Conservation (phyloP, 2,888 invertebrate species). For the Kryphioiulus occultus region DNA sequence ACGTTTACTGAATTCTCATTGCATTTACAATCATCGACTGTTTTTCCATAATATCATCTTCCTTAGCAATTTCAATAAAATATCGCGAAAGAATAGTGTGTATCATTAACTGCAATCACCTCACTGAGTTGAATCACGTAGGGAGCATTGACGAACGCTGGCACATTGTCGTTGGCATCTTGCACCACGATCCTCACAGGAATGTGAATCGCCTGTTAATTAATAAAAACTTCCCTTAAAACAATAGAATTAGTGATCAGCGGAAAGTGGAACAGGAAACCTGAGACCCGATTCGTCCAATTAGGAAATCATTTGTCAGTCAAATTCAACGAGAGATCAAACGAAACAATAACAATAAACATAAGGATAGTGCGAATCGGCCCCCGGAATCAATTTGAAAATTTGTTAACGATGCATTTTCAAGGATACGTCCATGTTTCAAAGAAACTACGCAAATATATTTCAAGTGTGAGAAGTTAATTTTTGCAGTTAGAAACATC, state of each 20-base stretch:
- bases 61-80: background rate
- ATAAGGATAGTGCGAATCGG: background rate
- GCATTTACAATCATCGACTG: too few relatives aligned
- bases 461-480: background rate
- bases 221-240: slow-evolving; percentile 33
- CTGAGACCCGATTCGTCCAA: background rate
- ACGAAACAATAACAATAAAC: background rate
- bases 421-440: background rate
- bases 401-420: slow-evolving; percentile 40
- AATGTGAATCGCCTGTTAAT: slow-evolving; percentile 48
- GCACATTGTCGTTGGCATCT: slow-evolving; percentile 52
- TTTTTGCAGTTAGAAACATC: background rate
- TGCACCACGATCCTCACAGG: slow-evolving; percentile 50
- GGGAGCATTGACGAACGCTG: slow-evolving; percentile 47
- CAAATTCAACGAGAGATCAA: background rate
- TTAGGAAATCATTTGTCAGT: slow-evolving; percentile 15
- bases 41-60: too few relatives aligned
- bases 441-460: background rate
- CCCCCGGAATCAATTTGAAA: background rate
- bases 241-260: slow-evolving; percentile 25
- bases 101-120: slow-evolving; percentile 7
- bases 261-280: slow-evolving; percentile 6
- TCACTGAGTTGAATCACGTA: slow-evolving; percentile 50
- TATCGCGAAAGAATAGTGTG: background rate
- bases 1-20: too few relatives aligned